Evolutionary conservation across 2,797 vertebrate genomes (phyloP), one percentile per base, ranked within the genome.

Genomic region (Poeciliopsis paucimaculata): DNA sequence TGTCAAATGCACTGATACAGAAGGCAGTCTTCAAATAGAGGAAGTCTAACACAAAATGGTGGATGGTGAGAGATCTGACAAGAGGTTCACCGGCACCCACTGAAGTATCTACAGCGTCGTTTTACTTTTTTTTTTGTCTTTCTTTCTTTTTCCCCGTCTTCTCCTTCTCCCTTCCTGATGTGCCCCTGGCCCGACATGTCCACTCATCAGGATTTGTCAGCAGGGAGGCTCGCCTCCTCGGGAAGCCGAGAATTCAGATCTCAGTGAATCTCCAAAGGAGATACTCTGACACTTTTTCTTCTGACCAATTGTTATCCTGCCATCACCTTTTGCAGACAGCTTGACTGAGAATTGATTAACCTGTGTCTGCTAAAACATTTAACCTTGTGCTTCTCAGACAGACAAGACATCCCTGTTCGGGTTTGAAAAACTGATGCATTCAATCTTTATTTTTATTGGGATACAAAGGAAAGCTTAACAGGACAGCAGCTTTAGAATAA

Each of bases 1-100:
- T 93, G 94, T 93, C 90, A 91, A 91, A 93, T 36, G 84, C 85
- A 80, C 82, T 77, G 87, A 86, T 87, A 89, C 86, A 89, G 91
- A 90, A 91, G 88, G 87, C 80, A 84, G 87, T 82, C 85, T 93
- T 92, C 88, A 90, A 92, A 94, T 87, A 90, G 79, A 88, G 84
- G 86, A 92, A 84, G 76, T 85, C 84, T 45, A 46, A 86, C 84
- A 91, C 90, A 91, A 93, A 93, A 92, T 90, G 87, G 91, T 88
- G 85, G 88, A 86, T 78, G 88, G 85, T 46, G 85, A 83, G 86
- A 80, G 83, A 92, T 72, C 90, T 92, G 92, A 92, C 92, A 93
- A 86, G 89, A 89, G 86, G 83, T 90, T 86, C 77, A 82, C 71
- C 83, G 71, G 90, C 88, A 82, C 81, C 84, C 81, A 82, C 82